Conservation (phyloP, 2,113 vertebrate genomes). For the Dolichallabes microphthalmus region DNA sequence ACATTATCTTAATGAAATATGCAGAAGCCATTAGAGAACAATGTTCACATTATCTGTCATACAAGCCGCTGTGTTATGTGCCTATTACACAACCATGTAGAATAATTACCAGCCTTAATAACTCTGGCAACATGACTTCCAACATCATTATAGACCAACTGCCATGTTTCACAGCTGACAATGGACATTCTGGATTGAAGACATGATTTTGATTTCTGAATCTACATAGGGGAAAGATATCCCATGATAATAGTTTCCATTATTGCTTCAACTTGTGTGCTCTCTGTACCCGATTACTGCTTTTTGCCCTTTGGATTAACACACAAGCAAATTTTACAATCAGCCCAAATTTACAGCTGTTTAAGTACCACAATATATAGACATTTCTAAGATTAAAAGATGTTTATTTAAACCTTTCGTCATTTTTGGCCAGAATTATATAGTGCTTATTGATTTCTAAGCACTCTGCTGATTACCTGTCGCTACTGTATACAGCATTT, state of each 20-base stretch:
- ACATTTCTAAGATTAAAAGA: not conserved
- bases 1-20: not conserved
- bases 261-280: not conserved
- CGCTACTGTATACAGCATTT: not conserved
- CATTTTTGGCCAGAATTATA: not conserved
- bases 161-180: not conserved
- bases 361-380: not conserved
- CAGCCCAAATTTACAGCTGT: not conserved
- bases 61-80: not conserved
- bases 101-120: conserved; percentile 22
- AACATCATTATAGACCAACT: conserved; percentile 13
- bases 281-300: not conserved
- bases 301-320: not conserved
- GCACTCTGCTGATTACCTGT: not conserved
- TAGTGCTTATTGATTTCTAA: conserved; percentile 1
- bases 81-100: not conserved
- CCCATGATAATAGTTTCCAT: not conserved
- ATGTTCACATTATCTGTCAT: not conserved
- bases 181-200: not conserved
- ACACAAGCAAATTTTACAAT: not conserved
- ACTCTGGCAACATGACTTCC: conserved; percentile 20
- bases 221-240: not conserved
- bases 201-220: not conserved
- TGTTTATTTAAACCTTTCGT: not conserved
- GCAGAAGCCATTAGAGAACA: not conserved